Evolutionary conservation across 2,888 invertebrate genomes (phyloP).

Genomic region (Limnephilus auricula): DNA sequence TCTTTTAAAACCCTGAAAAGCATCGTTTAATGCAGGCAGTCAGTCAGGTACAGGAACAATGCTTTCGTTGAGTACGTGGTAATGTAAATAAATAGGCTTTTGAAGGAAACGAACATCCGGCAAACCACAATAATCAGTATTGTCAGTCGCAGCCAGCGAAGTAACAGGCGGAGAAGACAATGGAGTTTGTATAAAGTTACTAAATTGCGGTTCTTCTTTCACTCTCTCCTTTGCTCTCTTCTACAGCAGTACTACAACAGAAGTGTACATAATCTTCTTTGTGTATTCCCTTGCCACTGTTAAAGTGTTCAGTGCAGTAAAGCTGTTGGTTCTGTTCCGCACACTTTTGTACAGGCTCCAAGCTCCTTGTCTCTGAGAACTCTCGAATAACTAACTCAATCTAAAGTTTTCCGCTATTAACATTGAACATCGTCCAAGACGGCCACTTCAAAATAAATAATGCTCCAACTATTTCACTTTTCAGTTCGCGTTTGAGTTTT

Average conservation of each 20-base stretch:
- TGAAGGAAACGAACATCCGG: slow-evolving; percentile 41
- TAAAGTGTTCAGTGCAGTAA: background rate
- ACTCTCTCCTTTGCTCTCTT: no score
- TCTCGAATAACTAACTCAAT: slow-evolving; percentile 30
- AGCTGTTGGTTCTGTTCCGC: background rate
- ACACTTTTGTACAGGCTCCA: background rate
- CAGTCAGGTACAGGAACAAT: background rate
- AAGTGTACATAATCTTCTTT: no score
- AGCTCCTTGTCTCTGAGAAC: background rate
- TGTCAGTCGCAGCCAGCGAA: slow-evolving; percentile 25
- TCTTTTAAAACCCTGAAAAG: background rate
- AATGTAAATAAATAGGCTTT: slow-evolving; percentile 36
- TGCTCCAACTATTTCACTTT: background rate
- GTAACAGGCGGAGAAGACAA: background rate
- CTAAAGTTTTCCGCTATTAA: slow-evolving; percentile 17
- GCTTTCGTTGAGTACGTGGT: background rate
- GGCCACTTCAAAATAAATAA: background rate
- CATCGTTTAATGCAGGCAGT: background rate
- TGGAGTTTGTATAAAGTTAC: slow-evolving; percentile 27
- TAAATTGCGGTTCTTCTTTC: background rate
- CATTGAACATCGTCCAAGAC: background rate
- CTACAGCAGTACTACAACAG: no score
- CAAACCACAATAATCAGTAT: slow-evolving; percentile 17
- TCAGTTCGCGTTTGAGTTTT: background rate
- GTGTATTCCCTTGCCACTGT: background rate